Base-by-base conservation (phyloP, 2,888 invertebrate species). In the Amphipoea lucens region DNA sequence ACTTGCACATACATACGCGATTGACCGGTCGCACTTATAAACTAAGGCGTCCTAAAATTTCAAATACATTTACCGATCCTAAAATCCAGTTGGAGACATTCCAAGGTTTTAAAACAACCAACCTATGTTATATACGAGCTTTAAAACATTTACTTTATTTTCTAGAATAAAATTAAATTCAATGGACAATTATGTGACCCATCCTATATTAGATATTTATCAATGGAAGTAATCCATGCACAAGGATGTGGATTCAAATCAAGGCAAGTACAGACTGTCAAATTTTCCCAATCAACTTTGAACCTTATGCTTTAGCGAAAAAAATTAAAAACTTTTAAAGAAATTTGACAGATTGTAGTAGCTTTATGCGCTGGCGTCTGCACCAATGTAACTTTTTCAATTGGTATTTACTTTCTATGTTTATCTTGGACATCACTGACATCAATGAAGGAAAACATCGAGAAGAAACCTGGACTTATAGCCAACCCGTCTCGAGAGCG, bases 71-170 rank as follows among this genome's bases (percentile, higher is more conserved):
- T 73, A 70, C 62, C 23, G 20, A 42, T 40, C 1, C 40, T 14
- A 63, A 74, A 74, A 82, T 74, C 5, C n/a, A 70, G 69, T 73
- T 84, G 78, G 86, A 84, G 14, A 20, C 45, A 51, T 74, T 82
- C 86, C 84, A 86, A 86, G n/a, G 66, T 76, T 48, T 78, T 76
- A 76, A 71, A 68, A 76, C 78, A 71, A 68, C 51, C 36, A 45
- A 71, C 14, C 14, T 20, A 29, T 45, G 3, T 74, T 45, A 77
- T 67, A 40, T 65, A 72, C 5, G 14, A 80, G 14, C 36, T 42
- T 40, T n/a, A 20, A 9, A 29, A 78, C 11, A 54, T 72, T 67
- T 4, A 36, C 9, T 60, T 51, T 63, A 63, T 71, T 71, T 78
- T 60, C 14, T 48, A 5, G 14, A 74, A 57, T 54, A 57, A 45